Evolutionary conservation across 2,113 vertebrate genomes (phyloP).

Genomic region (Stigmatopora nigra): DNA sequence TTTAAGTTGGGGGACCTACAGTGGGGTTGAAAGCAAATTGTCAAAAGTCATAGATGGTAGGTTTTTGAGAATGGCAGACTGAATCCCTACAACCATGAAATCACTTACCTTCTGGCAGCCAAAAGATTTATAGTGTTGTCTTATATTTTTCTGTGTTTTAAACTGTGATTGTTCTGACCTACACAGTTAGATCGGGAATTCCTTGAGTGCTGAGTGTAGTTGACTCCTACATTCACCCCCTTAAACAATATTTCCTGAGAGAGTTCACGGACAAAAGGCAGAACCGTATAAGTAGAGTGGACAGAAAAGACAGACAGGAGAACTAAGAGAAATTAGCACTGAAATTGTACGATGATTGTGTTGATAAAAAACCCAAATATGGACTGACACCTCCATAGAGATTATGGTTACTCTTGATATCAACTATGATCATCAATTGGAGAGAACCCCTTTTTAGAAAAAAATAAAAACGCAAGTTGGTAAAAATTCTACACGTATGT

Average conservation of each 20-base stretch:
- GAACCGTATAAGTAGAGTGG: slow-evolving; percentile 14
- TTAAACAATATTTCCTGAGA: slow-evolving; percentile 1
- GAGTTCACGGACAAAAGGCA: background rate
- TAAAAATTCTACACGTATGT: slow-evolving; percentile 12
- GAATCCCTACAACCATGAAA: slow-evolving; percentile 74
- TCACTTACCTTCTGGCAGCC: slow-evolving; percentile 87
- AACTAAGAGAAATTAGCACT: slow-evolving; percentile 3
- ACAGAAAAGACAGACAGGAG: slow-evolving; percentile 1
- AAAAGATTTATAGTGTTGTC: slow-evolving; percentile 46
- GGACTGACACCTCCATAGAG: background rate
- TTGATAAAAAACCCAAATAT: background rate
- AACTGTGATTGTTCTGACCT: slow-evolving; percentile 75
- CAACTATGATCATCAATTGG: slow-evolving; percentile 5
- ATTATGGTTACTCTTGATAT: slow-evolving; percentile 11
- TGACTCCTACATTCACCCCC: slow-evolving; percentile 43
- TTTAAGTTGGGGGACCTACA: background rate
- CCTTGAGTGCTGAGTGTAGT: slow-evolving; percentile 48
- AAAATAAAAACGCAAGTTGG: slow-evolving; percentile 26
- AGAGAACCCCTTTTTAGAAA: slow-evolving; percentile 5
- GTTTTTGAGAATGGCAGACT: slow-evolving; percentile 65
- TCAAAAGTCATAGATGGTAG: background rate
- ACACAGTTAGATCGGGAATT: slow-evolving; percentile 17
- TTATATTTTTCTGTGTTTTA: background rate
- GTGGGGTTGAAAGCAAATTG: background rate
- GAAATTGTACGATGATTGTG: background rate